A percentile compares a stretch with the other conserved stretches of the same genome.
Conservation (phyloP, 2,113 vertebrate species). For the Xerus inauris region DNA sequence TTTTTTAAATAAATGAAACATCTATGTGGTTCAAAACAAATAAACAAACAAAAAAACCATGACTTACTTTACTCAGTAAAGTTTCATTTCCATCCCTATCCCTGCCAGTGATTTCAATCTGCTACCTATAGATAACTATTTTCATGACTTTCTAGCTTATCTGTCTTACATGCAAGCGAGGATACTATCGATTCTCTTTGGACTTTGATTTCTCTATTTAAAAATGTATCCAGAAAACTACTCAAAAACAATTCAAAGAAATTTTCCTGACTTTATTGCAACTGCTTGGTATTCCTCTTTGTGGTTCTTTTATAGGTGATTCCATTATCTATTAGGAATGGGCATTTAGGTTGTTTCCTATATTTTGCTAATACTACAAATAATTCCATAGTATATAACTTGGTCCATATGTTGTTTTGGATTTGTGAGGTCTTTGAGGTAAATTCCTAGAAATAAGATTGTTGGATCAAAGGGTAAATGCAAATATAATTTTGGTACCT, state of each 20-base stretch:
- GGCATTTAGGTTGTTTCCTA: not conserved
- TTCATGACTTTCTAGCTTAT: constrained; percentile 50
- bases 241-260: not conserved
- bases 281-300: not conserved
- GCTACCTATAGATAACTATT: not conserved
- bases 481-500: not conserved
- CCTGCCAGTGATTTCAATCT: not conserved
- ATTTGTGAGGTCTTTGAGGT: constrained; percentile 4
- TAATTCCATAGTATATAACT: not conserved
- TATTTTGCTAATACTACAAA: constrained; percentile 7
- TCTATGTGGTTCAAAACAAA: not conserved
- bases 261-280: not conserved
- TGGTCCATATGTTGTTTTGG: constrained; percentile 27
- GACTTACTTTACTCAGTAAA: not conserved
- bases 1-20: constrained; percentile 50
- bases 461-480: not conserved
- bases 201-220: not conserved
- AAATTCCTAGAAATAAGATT: constrained; percentile 29
- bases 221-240: not conserved
- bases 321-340: not conserved
- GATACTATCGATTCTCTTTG: not conserved
- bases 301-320: not conserved
- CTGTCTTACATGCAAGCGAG: not conserved
- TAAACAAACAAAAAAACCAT: no score
- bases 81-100: not conserved